Base-by-base conservation (phyloP, 2,113 vertebrate genomes). In the Tor tambroides region DNA sequence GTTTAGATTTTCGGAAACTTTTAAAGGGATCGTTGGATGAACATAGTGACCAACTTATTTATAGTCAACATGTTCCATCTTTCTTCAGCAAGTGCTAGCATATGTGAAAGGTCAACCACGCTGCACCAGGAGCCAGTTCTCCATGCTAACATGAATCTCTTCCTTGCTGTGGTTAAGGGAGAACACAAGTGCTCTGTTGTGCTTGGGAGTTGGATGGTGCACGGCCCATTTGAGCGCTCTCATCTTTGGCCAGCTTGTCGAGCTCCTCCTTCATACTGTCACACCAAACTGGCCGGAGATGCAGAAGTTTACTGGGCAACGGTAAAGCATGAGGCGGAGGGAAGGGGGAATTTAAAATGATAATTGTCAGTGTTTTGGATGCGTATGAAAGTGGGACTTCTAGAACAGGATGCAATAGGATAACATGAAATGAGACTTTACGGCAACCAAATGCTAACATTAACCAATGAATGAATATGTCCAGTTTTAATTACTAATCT, bases 51-150 rank as follows among this genome's bases (percentile, higher is more conserved):
- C 54, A 82, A n/a, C 28, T 41, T 75, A 59, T 82, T 54, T 56
- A 54, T 30, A 67, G 32, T 35, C 38, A 41, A 28, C 78, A 74
- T 78, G 79, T 74, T 74, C 65, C 46, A 83, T 87, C 46, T 72
- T 30, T 63, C 46, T 63, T 80, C 83, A 67, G 26, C 30, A 38
- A 82, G 49, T 86, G 75, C 69, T 86, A 89, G 69, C 81, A 88
- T 54, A 41, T 78, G 46, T 83, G 90, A 80, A 80, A 80, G 77
- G 35, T 38, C 83, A 84, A 86, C 83, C 83, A 11, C 5, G 54
- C 69, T 54, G 71, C 49, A 88, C 89, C 54, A 17, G 74, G 61
- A 75, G 85, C 78, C 85, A 81, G 83, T 84, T 72, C 80, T 86
- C 63, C 82, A 82, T 71, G 80, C 41, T 84, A 65, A 75, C 77